Conservation (phyloP, 1,140 invertebrate genomes). For the honey bee (Apis mellifera) region DNA sequence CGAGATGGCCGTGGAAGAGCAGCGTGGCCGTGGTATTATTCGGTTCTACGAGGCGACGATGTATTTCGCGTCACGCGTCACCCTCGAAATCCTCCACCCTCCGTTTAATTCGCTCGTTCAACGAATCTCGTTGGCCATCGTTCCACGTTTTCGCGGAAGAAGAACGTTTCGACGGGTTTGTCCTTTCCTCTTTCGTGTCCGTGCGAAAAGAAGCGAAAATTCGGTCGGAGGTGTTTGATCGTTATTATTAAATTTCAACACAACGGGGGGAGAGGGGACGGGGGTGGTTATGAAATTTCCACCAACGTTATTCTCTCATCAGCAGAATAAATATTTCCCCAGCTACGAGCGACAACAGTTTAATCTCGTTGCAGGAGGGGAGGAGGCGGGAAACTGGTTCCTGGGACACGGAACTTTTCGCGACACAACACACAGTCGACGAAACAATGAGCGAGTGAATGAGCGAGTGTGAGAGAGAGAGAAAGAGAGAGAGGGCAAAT, state of each 20-base stretch:
- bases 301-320: slow-evolving; percentile 31
- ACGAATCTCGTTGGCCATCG: no score
- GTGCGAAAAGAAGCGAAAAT: no score
- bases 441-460: slow-evolving; percentile 2
- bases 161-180: no score
- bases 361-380: slow-evolving; percentile 4
- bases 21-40: no score
- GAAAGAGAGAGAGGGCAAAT: background rate
- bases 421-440: background rate
- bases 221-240: background rate
- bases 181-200: no score
- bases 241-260: slow-evolving; percentile 31
- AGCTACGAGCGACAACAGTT: slow-evolving; percentile 23
- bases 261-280: background rate
- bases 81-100: background rate
- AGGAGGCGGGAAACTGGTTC: background rate
- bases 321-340: slow-evolving; percentile 35
- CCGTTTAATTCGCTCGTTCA: background rate
- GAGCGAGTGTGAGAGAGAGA: no score
- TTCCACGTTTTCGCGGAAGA: no score
- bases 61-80: no score
- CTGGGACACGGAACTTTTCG: background rate
- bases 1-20: no score
- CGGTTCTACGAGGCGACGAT: no score
- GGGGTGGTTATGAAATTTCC: slow-evolving; percentile 21